A percentile compares a stretch with the other conserved stretches of the same genome.
These are phyloP conservation scores for Limulus polyphemus DNA, from an alignment of 2,888 invertebrate genomes.

Conservation along the genomic window DNA sequence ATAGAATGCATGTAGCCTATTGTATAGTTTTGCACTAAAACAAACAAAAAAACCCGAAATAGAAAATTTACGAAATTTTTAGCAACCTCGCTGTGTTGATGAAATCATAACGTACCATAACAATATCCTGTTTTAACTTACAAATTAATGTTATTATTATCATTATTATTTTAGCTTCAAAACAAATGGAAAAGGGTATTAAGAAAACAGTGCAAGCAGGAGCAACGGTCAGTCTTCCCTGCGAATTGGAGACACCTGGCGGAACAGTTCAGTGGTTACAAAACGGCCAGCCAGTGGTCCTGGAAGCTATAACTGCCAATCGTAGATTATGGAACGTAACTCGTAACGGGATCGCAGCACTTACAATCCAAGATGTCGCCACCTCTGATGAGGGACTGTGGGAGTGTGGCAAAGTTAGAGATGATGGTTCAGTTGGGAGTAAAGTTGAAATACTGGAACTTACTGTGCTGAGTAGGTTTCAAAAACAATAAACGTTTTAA, in stretches of 20 bases:
- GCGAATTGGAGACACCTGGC: constrained; percentile 25
- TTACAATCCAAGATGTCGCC: constrained; percentile 24
- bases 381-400: constrained; percentile 28
- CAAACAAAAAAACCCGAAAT: too few relatives aligned
- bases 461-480: constrained; percentile 25
- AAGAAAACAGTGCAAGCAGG: constrained; percentile 18
- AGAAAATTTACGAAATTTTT: too few relatives aligned
- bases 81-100: too few relatives aligned
- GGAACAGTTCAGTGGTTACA: constrained; percentile 27
- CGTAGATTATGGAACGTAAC: constrained; percentile 26
- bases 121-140: too few relatives aligned
- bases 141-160: too few relatives aligned
- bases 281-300: constrained; percentile 23
- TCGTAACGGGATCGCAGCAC: constrained; percentile 24
- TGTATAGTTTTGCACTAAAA: too few relatives aligned
- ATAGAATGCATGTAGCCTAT: too few relatives aligned
- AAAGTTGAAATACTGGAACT: constrained; percentile 25
- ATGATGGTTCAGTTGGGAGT: constrained; percentile 24
- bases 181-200: too few relatives aligned
- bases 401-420: constrained; percentile 29
- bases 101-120: too few relatives aligned
- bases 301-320: constrained; percentile 20
- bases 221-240: constrained; percentile 25
- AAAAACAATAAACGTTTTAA: not conserved
- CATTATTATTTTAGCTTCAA: too few relatives aligned